Evolutionary conservation across 2,797 vertebrate genomes (phyloP).

Genomic region (Florisuga fusca): DNA sequence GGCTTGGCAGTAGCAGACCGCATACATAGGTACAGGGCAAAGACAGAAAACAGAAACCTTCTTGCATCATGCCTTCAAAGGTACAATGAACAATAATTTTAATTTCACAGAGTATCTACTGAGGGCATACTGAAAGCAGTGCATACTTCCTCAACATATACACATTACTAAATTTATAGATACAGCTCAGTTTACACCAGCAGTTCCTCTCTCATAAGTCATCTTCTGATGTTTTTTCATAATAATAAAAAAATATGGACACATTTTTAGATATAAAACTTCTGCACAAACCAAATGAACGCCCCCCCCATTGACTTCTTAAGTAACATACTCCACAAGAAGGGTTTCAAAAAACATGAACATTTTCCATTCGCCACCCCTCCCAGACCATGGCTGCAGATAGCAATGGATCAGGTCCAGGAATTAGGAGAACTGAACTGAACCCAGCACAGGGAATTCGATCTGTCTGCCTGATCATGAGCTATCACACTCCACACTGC

Average conservation of each 20-base stretch:
- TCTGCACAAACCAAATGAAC: background rate
- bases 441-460: background rate
- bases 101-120: background rate
- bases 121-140: background rate
- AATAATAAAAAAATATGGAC: background rate
- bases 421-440: background rate
- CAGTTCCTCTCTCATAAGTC: background rate
- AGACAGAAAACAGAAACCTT: background rate
- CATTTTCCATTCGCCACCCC: background rate
- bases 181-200: background rate
- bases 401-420: background rate
- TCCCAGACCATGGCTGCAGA: background rate
- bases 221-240: background rate
- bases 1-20: background rate
- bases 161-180: background rate
- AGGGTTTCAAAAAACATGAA: rapidly evolving
- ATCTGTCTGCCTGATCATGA: background rate
- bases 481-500: background rate
- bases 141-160: background rate
- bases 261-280: background rate
- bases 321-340: background rate
- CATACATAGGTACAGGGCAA: background rate
- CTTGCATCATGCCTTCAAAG: background rate
- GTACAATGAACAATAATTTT: background rate
- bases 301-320: background rate